phyloP scores from a whole-genome alignment of 2,888 invertebrate species.

The Ennomos erosarius region DNA sequence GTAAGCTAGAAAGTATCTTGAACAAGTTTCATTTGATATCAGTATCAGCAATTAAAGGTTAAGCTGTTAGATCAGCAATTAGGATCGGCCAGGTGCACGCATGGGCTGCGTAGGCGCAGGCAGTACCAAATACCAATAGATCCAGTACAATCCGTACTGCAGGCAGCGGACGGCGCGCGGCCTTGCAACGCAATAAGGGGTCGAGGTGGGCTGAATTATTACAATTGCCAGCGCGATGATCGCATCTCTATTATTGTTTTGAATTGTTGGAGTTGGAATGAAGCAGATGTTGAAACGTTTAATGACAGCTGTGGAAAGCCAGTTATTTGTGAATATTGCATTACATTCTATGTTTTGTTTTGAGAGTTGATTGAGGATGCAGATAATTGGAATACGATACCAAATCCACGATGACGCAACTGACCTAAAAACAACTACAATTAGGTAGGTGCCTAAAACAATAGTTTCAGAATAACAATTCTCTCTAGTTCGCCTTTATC shows the following conservation, averaged over 20 bases:
- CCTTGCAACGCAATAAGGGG: constrained; percentile 17
- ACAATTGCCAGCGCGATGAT: constrained; percentile 31
- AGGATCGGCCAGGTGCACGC: constrained; percentile 60
- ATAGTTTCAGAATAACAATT: no score
- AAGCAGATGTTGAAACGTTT: constrained; percentile 32
- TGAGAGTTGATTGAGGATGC: neutral
- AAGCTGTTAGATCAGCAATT: constrained; percentile 67
- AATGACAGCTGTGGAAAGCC: constrained; percentile 29
- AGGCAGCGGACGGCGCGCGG: constrained; percentile 8
- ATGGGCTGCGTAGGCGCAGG: constrained; percentile 45
- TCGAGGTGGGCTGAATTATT: constrained; percentile 30
- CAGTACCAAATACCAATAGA: constrained; percentile 2
- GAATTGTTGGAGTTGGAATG: constrained; percentile 31
- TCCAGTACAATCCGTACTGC: constrained; percentile 29
- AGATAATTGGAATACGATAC: neutral
- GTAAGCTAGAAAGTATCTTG: constrained; percentile 24
- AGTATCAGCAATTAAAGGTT: constrained; percentile 64
- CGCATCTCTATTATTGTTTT: constrained; percentile 34
- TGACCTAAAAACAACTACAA: no score
- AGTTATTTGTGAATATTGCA: constrained; percentile 28
- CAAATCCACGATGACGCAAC: no score
- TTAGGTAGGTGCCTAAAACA: no score
- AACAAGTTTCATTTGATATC: constrained; percentile 38
- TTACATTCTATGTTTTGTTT: constrained; percentile 12
- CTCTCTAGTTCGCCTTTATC: no score